Evolutionary conservation across 2,797 vertebrate genomes (phyloP).

Genomic region (Onychomys arenicola): DNA sequence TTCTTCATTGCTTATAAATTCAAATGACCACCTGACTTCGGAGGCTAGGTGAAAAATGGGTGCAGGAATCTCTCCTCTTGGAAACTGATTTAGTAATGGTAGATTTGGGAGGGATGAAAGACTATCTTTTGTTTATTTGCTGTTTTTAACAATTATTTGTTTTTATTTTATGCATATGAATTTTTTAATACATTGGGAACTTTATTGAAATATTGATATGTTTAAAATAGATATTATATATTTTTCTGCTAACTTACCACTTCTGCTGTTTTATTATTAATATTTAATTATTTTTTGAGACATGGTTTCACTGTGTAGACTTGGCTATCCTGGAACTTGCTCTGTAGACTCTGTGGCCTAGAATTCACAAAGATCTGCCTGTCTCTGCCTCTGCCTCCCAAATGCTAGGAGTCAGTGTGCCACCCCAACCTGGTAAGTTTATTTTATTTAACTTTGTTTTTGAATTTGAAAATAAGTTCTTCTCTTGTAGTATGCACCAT

Average conservation of each 20-base stretch:
- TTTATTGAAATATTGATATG: background rate
- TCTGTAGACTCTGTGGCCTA: background rate
- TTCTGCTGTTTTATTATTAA: background rate
- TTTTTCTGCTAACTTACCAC: background rate
- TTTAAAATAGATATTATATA: background rate
- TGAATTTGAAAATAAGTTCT: background rate
- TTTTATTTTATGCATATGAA: background rate
- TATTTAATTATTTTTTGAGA: background rate
- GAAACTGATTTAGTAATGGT: background rate
- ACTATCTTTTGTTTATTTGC: background rate
- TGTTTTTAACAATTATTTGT: background rate
- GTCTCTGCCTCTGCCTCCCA: background rate
- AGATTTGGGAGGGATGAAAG: rapidly evolving
- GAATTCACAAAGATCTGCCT: background rate
- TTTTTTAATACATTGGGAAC: background rate
- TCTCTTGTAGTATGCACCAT: background rate
- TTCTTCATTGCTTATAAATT: background rate
- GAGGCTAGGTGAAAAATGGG: rapidly evolving
- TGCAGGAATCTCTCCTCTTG: background rate
- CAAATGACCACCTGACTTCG: background rate
- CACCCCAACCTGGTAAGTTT: background rate
- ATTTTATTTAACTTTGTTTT: background rate
- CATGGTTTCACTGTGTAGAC: background rate
- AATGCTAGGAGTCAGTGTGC: background rate
- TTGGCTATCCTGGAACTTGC: background rate